Base-by-base conservation (phyloP, 2,113 vertebrate species). In the Rynchops niger region DNA sequence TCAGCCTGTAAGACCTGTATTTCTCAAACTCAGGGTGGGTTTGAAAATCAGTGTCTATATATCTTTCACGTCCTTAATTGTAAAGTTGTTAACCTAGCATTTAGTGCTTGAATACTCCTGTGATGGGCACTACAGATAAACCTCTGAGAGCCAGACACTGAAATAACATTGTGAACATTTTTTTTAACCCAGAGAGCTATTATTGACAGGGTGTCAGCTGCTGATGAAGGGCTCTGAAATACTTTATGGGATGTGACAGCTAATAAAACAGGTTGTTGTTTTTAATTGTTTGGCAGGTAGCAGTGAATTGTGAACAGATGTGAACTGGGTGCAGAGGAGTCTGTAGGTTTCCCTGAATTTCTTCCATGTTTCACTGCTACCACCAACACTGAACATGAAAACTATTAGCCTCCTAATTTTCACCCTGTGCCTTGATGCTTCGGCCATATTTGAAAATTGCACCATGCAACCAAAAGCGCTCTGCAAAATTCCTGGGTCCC, bases 231-330 rank as follows among this genome's bases (percentile, higher is more conserved):
- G 74, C 78, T 76, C 91, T 91, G 93, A 63, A 91, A 93, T 96
- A 86, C 95, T 97, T 97, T 96, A 96, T 69, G 91, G 91, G 94
- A 96, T 73, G 78, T 97, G 94, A 93, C 96, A 97, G 90, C 91
- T 95, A 94, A 95, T 96, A 97, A 97, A 97, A 96, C 95, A 97
- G 93, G 91, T 97, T 95, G 93, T 79, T 96, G 88, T 88, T 96
- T 97, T 97, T 96, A 96, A 96, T 95, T 95, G 90, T 96, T 95
- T 94, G 95, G 90, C 95, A 91, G 86, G 93, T 94, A 95, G 96
- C 87, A 93, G 79, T 49, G 90, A 97, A 95, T 96, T 74, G 94
- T 72, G 93, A 97, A 81, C 96, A 97, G 86, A 96, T 96, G 83
- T 95, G 94, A 95, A 81, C 85, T 40, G 82, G 47, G 29, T 77